A percentile compares a stretch with the other conserved stretches of the same genome.
Conservation (phyloP, 2,113 vertebrate species). For the Aramus guarauna region DNA sequence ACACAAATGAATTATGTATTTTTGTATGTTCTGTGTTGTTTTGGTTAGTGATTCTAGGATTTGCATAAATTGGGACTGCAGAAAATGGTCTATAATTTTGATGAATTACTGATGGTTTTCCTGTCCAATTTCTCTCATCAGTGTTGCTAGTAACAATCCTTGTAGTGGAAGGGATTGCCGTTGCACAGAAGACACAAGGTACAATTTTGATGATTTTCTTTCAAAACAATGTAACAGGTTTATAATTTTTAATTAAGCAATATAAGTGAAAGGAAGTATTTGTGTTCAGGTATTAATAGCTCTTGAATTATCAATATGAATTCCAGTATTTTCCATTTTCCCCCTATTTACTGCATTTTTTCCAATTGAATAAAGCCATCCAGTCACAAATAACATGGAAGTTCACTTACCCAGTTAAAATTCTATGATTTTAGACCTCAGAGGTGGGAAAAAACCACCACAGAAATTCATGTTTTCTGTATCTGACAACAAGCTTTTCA, state of each 20-base stretch:
- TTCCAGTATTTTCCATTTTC: not conserved
- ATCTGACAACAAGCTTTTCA: constrained; percentile 31
- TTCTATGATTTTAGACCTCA: not conserved
- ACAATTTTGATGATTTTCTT: constrained; percentile 9
- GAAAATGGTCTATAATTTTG: not conserved
- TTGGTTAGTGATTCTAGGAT: not conserved
- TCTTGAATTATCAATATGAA: not conserved
- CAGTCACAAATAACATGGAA: not conserved
- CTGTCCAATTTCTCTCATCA: constrained; percentile 69
- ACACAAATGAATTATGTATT: not conserved
- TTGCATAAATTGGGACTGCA: not conserved
- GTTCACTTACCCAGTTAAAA: not conserved
- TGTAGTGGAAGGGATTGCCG: constrained; percentile 90
- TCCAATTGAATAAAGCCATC: not conserved
- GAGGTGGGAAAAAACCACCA: not conserved
- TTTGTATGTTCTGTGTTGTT: not conserved
- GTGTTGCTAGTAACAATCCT: constrained; percentile 91
- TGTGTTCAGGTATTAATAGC: not conserved
- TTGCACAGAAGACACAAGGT: constrained; percentile 97
- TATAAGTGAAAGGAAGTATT: not conserved
- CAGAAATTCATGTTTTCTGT: not conserved
- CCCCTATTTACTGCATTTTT: not conserved
- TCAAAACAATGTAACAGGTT: not conserved
- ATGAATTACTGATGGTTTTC: constrained; percentile 36
- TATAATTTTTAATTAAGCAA: not conserved